These are phyloP conservation scores for Ctena decussata DNA, from an alignment of 2,888 invertebrate genomes.

Conservation along the genomic window DNA sequence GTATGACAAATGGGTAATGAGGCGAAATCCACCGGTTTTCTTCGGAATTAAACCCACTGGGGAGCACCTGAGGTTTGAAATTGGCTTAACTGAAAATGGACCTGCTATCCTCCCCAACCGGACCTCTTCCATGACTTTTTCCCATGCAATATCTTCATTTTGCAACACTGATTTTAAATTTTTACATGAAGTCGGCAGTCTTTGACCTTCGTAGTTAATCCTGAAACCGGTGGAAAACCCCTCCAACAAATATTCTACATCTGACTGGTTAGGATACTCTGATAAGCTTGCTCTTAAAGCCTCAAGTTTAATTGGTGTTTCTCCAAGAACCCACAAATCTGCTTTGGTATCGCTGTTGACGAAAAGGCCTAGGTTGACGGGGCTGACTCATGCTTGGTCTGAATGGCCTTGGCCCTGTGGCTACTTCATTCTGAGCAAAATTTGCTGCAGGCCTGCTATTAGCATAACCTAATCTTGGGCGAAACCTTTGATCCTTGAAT, in stretches of 20 bases:
- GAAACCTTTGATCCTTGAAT: background rate
- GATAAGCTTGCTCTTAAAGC: background rate
- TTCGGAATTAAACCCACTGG: slow-evolving; percentile 28
- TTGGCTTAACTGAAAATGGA: background rate
- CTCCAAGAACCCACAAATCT: background rate
- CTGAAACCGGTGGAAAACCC: background rate
- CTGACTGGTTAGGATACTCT: background rate
- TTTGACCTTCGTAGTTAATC: background rate
- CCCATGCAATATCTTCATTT: background rate
- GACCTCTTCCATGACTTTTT: slow-evolving; percentile 6
- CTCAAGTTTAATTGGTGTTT: background rate
- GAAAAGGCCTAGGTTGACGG: background rate
- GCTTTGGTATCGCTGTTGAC: background rate
- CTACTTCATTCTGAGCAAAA: background rate
- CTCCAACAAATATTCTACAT: background rate
- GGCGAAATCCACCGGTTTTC: slow-evolving; percentile 26
- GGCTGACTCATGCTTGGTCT: background rate
- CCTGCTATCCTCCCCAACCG: slow-evolving; percentile 12
- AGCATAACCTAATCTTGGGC: background rate
- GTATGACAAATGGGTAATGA: slow-evolving; percentile 26
- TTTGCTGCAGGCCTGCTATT: background rate
- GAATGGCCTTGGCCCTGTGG: background rate
- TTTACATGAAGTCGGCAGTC: background rate
- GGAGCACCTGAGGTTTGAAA: slow-evolving; percentile 23
- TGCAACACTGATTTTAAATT: slow-evolving; percentile 1